Evolutionary conservation across 1,140 invertebrate species (phyloP).

Genomic region (Drosophila tani): DNA sequence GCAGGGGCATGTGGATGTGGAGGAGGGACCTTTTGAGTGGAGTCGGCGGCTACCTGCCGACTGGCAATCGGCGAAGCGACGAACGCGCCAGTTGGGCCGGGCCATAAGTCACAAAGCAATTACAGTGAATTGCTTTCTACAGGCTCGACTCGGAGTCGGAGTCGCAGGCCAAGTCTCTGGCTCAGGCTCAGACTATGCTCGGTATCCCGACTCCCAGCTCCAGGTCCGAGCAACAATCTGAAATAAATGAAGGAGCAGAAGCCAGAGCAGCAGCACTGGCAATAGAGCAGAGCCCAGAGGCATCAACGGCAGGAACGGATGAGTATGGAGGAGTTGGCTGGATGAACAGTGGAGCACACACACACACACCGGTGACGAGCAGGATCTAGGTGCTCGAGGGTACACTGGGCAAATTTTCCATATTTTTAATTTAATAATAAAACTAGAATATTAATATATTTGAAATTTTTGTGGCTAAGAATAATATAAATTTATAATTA

Average conservation of each 20-base stretch:
- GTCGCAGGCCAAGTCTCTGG: constrained; percentile 5
- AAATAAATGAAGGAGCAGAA: constrained; percentile 69
- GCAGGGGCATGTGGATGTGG: not conserved
- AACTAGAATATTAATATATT: too few species aligned
- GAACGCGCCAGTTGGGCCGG: constrained; percentile 74
- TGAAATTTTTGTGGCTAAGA: too few species aligned
- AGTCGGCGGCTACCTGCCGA: constrained; percentile 62
- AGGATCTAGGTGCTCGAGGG: constrained; percentile 1
- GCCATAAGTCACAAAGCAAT: constrained; percentile 84
- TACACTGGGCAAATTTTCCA: not conserved
- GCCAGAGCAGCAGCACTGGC: constrained; percentile 26
- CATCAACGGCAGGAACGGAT: constrained; percentile 53
- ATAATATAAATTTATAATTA: too few species aligned
- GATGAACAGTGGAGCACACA: constrained; percentile 9
- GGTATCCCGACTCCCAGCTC: constrained; percentile 11
- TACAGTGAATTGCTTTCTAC: constrained; percentile 82
- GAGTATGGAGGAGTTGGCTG: constrained; percentile 11
- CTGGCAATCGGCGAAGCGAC: constrained; percentile 54
- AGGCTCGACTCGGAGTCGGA: constrained; percentile 22
- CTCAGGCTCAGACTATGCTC: constrained; percentile 12
- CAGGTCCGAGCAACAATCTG: constrained; percentile 29
- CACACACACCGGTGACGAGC: not conserved
- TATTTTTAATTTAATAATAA: too few species aligned
- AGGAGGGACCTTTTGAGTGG: constrained; percentile 34
- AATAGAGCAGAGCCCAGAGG: constrained; percentile 67